Evolutionary conservation across 2,797 vertebrate genomes (phyloP).

Genomic region (Alectoris magna): DNA sequence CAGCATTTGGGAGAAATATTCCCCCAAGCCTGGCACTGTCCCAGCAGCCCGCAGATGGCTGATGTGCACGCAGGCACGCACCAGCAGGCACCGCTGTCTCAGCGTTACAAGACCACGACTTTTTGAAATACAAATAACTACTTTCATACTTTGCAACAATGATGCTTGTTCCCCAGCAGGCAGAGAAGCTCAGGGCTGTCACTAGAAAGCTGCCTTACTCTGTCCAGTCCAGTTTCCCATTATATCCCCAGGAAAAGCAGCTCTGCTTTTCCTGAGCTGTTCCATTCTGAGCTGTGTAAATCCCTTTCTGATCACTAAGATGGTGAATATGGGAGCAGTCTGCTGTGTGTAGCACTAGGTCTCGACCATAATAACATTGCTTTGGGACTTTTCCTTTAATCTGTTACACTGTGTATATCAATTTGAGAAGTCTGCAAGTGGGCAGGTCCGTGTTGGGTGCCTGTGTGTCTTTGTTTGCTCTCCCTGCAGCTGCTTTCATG

Average conservation of each 20-base stretch:
- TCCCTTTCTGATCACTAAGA: background rate
- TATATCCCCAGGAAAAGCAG: background rate
- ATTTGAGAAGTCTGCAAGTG: background rate
- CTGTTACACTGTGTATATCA: fast-evolving
- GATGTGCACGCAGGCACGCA: background rate
- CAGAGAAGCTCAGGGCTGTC: background rate
- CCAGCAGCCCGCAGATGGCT: background rate
- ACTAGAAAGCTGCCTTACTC: background rate
- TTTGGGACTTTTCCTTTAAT: background rate
- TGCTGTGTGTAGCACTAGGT: background rate
- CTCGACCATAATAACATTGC: background rate
- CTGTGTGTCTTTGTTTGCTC: background rate
- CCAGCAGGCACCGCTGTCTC: background rate
- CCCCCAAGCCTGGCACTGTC: background rate
- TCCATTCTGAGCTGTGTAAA: too few species aligned
- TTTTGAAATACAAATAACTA: background rate
- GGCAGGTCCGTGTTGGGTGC: too few species aligned
- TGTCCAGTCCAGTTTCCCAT: background rate
- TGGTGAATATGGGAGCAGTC: fast-evolving
- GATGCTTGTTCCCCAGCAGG: background rate
- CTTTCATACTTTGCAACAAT: background rate
- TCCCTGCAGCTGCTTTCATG: background rate
- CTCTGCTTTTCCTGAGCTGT: too few species aligned
- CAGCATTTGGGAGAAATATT: background rate
- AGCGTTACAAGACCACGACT: background rate